Evolutionary conservation across 2,888 invertebrate species (phyloP).

Genomic region (Iselma pallidipennis): DNA sequence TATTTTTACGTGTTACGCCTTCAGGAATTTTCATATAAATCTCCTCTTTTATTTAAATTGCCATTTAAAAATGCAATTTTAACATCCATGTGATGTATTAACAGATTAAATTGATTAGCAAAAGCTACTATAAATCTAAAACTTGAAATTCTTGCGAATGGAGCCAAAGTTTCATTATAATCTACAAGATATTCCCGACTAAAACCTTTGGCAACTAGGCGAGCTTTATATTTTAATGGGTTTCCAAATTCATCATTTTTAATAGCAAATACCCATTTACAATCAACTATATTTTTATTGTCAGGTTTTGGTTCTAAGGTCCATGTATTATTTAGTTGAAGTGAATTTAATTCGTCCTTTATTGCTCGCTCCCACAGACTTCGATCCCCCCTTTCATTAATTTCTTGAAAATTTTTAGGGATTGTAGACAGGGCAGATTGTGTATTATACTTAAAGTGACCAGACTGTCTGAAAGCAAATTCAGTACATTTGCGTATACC

Average conservation of each 20-base stretch:
- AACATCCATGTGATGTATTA: conserved; percentile 16
- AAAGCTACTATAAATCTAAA: conserved; percentile 9
- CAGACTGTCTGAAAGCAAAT: too few species aligned
- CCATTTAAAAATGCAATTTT: conserved; percentile 17
- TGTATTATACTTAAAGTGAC: too few species aligned
- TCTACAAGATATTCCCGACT: conserved; percentile 9
- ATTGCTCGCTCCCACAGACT: conserved; percentile 12
- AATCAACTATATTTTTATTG: conserved; percentile 15
- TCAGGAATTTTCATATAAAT: conserved; percentile 16
- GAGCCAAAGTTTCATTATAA: conserved; percentile 18
- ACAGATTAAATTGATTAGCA: conserved; percentile 7
- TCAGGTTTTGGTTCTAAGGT: conserved; percentile 5
- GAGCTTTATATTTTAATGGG: conserved; percentile 7
- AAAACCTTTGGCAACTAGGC: conserved; percentile 9
- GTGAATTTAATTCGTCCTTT: conserved; percentile 10
- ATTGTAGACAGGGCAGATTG: too few species aligned
- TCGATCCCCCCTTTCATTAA: background rate
- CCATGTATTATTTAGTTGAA: conserved; percentile 15
- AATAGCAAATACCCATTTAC: conserved; percentile 10
- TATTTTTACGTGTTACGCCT: background rate
- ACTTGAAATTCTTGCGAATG: conserved; percentile 13
- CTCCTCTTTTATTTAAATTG: background rate
- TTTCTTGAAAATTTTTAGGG: too few species aligned
- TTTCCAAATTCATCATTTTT: conserved; percentile 12
- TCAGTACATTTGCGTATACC: too few species aligned